phyloP scores from a whole-genome alignment of 2,888 invertebrate species.

The Pristionchus arcanus region DNA sequence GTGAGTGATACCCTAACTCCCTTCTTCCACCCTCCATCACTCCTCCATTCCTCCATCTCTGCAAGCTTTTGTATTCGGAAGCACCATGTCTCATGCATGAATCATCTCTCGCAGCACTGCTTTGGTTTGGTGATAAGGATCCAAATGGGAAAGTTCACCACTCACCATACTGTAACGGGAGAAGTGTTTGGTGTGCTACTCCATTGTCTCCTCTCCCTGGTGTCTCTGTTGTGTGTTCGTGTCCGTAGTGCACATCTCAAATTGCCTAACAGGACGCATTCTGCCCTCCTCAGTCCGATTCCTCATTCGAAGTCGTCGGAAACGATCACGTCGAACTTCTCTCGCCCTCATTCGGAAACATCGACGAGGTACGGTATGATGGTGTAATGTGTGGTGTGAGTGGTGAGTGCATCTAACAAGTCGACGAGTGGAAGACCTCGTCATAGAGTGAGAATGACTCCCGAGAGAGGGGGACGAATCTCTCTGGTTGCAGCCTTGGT shows the following conservation, averaged over 20 bases:
- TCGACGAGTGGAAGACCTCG: not conserved
- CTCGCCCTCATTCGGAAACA: conserved; percentile 46
- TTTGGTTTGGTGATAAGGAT: not conserved
- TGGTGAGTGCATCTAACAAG: conserved; percentile 15
- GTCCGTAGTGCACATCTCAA: conserved; percentile 7
- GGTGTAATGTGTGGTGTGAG: not conserved
- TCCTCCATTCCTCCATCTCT: not conserved
- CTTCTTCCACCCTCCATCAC: not conserved
- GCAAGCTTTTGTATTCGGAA: not conserved
- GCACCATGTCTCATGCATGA: not conserved
- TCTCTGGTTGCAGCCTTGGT: not conserved
- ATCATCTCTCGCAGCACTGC: not conserved
- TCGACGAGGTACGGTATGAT: conserved; percentile 5
- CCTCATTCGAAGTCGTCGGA: conserved; percentile 35
- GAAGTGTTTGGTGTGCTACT: not conserved
- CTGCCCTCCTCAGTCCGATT: not conserved
- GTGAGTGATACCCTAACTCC: not conserved
- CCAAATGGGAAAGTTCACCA: conserved; percentile 40
- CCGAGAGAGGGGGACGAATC: not conserved
- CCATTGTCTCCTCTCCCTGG: not conserved
- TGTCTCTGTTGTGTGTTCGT: not conserved
- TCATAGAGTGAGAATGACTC: not conserved
- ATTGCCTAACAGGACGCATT: conserved; percentile 21
- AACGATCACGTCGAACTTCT: conserved; percentile 36
- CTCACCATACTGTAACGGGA: not conserved